Conservation (phyloP, 2,113 vertebrate species). For the Caloenas nicobarica region DNA sequence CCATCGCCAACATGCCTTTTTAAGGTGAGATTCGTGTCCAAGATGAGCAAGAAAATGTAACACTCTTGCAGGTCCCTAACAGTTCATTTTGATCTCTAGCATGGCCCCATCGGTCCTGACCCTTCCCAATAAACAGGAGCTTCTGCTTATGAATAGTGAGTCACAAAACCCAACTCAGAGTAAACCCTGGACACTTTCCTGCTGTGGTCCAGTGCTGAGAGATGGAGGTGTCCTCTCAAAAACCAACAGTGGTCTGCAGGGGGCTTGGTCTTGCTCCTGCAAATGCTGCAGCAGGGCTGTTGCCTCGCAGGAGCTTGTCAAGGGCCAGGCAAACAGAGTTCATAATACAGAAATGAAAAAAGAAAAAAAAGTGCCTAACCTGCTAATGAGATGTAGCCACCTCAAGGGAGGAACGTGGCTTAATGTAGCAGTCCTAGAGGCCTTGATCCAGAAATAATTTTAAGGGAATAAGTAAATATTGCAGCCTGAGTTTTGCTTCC, state of each 20-base stretch:
- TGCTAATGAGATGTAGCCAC: background rate
- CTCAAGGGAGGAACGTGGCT: background rate
- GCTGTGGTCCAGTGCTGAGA: background rate
- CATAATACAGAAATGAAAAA: background rate
- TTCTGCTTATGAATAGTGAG: background rate
- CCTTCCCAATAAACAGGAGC: background rate
- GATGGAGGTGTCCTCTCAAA: background rate
- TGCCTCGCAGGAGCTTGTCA: background rate
- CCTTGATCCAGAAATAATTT: background rate
- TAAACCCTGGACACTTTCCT: background rate
- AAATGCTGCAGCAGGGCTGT: fast-evolving
- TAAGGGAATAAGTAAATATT: background rate
- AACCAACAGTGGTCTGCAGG: background rate
- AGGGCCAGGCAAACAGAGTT: fast-evolving
- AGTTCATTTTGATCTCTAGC: background rate
- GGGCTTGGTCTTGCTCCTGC: background rate
- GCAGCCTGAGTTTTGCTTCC: background rate
- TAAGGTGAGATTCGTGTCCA: background rate
- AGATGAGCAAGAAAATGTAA: background rate
- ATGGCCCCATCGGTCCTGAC: background rate
- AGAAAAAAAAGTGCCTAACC: background rate
- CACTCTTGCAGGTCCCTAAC: background rate
- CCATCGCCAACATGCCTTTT: background rate
- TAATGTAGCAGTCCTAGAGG: background rate
- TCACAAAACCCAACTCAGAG: background rate